phyloP scores from a whole-genome alignment of 92 coral and sea anemone species.

The Phenganax stokvisi region DNA sequence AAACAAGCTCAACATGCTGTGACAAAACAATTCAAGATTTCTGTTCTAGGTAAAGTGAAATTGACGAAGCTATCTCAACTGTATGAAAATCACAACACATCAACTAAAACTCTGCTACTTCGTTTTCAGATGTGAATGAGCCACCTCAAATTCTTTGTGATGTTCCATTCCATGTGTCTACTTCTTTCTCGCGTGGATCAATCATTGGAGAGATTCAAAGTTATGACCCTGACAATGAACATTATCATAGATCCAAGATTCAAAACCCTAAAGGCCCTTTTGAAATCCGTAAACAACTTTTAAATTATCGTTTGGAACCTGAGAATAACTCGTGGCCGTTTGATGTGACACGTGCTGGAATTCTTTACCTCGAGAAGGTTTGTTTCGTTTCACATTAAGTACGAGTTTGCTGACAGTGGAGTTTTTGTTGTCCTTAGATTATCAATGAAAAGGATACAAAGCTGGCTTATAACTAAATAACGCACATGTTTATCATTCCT shows the following conservation, averaged over 20 bases:
- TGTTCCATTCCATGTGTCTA: not conserved
- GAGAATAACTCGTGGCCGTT: conserved; percentile 21
- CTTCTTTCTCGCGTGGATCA: conserved; percentile 8
- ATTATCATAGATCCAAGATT: conserved; percentile 13
- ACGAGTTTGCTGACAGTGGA: no score
- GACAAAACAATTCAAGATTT: conserved; percentile 6
- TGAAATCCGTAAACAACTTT: conserved; percentile 12
- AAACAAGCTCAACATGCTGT: not conserved
- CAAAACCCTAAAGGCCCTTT: conserved; percentile 19
- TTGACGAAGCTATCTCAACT: not conserved
- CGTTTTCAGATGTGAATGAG: conserved; percentile 31
- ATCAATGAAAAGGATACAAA: no score
- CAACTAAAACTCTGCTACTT: not conserved
- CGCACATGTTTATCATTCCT: not conserved
- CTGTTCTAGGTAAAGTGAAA: conserved; percentile 12
- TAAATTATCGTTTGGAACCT: not conserved
- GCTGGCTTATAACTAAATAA: no score
- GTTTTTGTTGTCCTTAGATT: no score
- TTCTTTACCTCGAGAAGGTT: conserved; percentile 9
- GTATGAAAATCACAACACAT: not conserved
- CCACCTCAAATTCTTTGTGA: conserved; percentile 12
- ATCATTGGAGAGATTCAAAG: conserved; percentile 15
- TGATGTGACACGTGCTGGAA: conserved; percentile 5
- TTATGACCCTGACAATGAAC: conserved; percentile 36
- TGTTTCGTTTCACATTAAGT: not conserved